Percentiles rank a stretch among this genome's conserved stretches.
These are phyloP conservation scores for Monodelphis domestica DNA, from an alignment of 2,797 vertebrate species.

Conservation along the genomic window DNA sequence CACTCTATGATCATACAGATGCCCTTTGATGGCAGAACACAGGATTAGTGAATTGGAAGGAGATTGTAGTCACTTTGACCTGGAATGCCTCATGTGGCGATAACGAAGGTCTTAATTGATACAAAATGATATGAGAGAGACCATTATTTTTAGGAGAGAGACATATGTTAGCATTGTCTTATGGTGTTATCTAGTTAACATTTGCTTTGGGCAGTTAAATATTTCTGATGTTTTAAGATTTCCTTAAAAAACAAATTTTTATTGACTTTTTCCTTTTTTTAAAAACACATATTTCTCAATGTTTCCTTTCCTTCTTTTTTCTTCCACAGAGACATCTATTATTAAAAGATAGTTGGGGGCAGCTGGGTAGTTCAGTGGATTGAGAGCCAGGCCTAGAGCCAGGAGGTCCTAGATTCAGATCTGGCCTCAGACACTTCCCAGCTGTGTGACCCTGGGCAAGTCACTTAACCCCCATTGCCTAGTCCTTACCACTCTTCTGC, in stretches of 20 bases:
- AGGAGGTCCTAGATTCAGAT: too few species aligned
- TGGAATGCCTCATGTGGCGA: not conserved
- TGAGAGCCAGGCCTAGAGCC: too few species aligned
- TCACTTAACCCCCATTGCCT: too few species aligned
- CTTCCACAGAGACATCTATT: not conserved
- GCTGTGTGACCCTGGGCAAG: too few species aligned
- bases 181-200: not conserved
- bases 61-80: not conserved
- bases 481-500: too few species aligned
- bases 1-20: not conserved
- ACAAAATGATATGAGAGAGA: not conserved
- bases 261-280: not conserved
- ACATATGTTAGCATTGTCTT: not conserved
- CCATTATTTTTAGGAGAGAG: conserved; percentile 17
- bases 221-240: not conserved
- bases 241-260: not conserved
- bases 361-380: too few species aligned
- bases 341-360: not conserved
- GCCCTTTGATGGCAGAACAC: not conserved
- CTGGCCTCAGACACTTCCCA: too few species aligned
- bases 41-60: not conserved
- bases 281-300: not conserved
- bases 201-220: not conserved
- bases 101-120: not conserved
- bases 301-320: not conserved